These are phyloP conservation scores for Struthidea cinerea DNA, from an alignment of 2,113 vertebrate genomes.

Conservation along the genomic window DNA sequence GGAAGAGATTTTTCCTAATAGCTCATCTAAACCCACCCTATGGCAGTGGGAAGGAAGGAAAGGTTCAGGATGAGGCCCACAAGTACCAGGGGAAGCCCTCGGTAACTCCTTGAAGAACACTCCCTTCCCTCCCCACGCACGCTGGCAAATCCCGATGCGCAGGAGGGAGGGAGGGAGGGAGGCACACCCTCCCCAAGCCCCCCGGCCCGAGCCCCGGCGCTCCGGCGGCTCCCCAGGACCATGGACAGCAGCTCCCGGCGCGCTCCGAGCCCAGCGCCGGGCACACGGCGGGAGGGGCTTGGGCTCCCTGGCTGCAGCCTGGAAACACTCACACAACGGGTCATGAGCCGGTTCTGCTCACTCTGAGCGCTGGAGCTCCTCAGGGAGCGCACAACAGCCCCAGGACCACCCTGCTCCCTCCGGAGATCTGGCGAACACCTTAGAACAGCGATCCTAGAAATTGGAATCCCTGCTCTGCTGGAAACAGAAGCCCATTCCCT, in stretches of 20 bases:
- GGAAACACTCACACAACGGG: rapidly evolving
- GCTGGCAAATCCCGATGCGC: rapidly evolving
- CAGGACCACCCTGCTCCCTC: background rate
- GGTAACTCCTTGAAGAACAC: rapidly evolving
- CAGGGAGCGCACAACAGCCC: rapidly evolving
- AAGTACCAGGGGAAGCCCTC: too few relatives aligned
- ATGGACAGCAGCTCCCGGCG: slow-evolving; percentile 42
- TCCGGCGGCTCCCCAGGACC: background rate
- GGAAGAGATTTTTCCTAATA: background rate
- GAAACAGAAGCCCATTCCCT: background rate
- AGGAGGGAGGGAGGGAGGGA: rapidly evolving
- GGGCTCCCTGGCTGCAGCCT: rapidly evolving
- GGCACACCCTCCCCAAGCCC: rapidly evolving
- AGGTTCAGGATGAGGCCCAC: rapidly evolving
- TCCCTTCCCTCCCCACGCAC: rapidly evolving
- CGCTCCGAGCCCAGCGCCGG: background rate
- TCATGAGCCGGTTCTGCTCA: rapidly evolving
- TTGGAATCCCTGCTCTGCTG: background rate
- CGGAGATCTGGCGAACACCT: background rate
- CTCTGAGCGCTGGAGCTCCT: background rate
- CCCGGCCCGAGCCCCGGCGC: background rate
- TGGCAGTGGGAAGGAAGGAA: background rate
- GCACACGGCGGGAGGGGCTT: rapidly evolving
- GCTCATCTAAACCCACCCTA: background rate
- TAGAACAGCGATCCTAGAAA: background rate